These are phyloP conservation scores for Pantelozetes paolii DNA, from an alignment of 2,888 invertebrate genomes.

Conservation along the genomic window DNA sequence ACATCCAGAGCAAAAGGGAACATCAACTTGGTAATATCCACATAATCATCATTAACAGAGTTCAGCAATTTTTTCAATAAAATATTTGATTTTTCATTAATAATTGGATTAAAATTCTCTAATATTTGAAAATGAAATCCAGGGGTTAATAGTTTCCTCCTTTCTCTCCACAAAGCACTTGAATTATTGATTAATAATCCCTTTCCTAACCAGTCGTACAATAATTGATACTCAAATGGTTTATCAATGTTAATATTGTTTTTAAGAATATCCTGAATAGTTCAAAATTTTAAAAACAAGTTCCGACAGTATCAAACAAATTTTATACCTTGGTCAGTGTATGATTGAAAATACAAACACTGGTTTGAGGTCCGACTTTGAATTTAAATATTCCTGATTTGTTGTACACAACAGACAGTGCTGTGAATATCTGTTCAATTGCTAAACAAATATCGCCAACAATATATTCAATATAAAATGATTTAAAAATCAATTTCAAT, in stretches of 20 bases:
- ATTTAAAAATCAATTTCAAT: background rate
- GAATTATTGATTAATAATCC: conserved; percentile 54
- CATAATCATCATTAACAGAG: background rate
- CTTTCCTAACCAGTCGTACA: conserved; percentile 57
- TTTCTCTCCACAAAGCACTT: conserved; percentile 52
- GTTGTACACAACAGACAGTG: background rate
- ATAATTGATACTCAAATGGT: conserved; percentile 54
- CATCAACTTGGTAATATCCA: conserved; percentile 44
- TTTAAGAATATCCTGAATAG: conserved; percentile 49
- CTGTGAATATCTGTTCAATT: background rate
- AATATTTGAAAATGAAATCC: conserved; percentile 47
- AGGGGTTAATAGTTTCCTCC: conserved; percentile 47
- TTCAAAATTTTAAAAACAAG: background rate
- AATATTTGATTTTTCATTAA: conserved; percentile 46
- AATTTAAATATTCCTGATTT: background rate
- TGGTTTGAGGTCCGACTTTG: background rate
- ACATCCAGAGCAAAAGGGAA: conserved; percentile 47
- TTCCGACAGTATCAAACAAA: background rate
- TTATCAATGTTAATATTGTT: conserved; percentile 52
- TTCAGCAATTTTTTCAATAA: conserved; percentile 43
- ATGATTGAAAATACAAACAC: background rate
- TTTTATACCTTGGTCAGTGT: background rate
- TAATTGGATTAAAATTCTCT: conserved; percentile 46
- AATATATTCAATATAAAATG: background rate
- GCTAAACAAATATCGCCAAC: background rate